These are phyloP conservation scores for Ptychadena robeensis DNA, from an alignment of 2,797 vertebrate species.

Conservation along the genomic window DNA sequence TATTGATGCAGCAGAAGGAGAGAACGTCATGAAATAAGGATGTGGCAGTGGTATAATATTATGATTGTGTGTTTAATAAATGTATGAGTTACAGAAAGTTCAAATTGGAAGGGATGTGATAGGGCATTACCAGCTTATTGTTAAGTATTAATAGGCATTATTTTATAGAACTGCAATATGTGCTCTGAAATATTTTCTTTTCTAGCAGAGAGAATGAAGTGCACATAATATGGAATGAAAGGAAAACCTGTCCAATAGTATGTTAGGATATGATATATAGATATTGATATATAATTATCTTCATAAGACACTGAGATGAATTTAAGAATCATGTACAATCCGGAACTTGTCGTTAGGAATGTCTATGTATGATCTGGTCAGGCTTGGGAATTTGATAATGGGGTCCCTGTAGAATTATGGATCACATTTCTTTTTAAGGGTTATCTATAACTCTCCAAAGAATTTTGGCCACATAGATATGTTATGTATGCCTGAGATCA, in stretches of 20 bases:
- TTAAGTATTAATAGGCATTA: not conserved
- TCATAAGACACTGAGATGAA: not conserved
- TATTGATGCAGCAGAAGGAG: too few species aligned
- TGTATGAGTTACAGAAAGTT: not conserved
- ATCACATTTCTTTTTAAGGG: not conserved
- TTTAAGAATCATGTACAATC: not conserved
- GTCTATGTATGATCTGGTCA: not conserved
- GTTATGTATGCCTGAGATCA: not conserved
- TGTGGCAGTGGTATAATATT: too few species aligned
- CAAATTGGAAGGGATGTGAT: too few species aligned
- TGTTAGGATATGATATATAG: too few species aligned
- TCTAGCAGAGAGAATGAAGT: too few species aligned
- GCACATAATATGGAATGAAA: not conserved
- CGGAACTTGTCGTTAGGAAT: not conserved
- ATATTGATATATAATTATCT: not conserved
- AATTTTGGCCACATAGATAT: not conserved
- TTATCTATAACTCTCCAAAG: conserved; percentile 15
- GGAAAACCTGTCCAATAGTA: not conserved
- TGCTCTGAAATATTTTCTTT: not conserved
- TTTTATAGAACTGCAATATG: not conserved
- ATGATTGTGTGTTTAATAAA: too few species aligned
- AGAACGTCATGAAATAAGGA: too few species aligned
- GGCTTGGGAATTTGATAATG: conserved; percentile 12
- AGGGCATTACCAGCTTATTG: not conserved
- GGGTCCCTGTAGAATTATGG: not conserved